phyloP scores from a whole-genome alignment of 2,113 vertebrate species.

The Opisthocomus hoazin region DNA sequence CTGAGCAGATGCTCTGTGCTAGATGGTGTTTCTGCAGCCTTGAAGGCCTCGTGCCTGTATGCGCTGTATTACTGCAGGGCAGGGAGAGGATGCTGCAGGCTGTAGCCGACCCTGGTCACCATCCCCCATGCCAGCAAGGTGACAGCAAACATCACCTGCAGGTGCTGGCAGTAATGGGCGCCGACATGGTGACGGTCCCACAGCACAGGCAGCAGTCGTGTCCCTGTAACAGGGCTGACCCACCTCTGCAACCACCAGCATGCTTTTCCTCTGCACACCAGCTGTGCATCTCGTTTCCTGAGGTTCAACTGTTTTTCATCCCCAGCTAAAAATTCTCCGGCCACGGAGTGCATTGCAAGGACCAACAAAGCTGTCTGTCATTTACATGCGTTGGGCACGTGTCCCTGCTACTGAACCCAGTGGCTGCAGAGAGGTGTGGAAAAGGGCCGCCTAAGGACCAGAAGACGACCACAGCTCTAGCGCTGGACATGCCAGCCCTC shows the following conservation, averaged over 20 bases:
- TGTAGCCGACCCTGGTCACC: neutral
- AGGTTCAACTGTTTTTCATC: neutral
- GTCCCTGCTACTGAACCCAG: neutral
- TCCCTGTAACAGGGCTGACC: neutral
- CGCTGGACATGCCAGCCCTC: neutral
- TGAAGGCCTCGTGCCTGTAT: neutral
- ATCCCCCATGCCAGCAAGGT: neutral
- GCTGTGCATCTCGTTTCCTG: neutral
- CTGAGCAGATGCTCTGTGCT: neutral
- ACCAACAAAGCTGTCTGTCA: rapidly evolving
- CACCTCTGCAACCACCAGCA: neutral
- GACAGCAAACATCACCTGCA: neutral
- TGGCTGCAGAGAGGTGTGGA: neutral
- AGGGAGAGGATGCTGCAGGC: neutral
- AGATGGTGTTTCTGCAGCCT: neutral
- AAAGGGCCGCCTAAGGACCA: neutral
- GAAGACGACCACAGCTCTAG: neutral
- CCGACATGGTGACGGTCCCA: neutral
- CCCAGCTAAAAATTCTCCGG: rapidly evolving
- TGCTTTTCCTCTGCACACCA: neutral
- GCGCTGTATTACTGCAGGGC: neutral
- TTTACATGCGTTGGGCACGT: rapidly evolving
- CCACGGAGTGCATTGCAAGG: neutral
- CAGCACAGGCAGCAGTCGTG: rapidly evolving
- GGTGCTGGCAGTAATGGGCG: neutral